phyloP scores from a whole-genome alignment of 2,113 vertebrate genomes.

The Agapornis roseicollis region DNA sequence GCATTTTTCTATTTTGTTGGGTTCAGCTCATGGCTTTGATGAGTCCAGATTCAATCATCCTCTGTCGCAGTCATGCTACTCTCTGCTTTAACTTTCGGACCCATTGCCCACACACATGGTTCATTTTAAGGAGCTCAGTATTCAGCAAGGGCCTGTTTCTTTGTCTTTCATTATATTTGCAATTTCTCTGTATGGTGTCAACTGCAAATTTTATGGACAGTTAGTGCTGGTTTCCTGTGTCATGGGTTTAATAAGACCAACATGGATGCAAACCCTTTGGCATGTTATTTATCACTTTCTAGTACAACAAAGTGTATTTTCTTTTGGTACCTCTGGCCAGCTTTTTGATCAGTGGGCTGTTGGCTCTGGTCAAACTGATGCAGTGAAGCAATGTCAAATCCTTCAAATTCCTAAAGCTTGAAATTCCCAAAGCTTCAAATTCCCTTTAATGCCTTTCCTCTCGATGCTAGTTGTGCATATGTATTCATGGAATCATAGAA shows the following conservation, averaged over 20 bases:
- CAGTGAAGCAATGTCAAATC: neutral
- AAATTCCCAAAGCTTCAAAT: neutral
- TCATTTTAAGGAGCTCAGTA: neutral
- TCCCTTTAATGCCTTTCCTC: neutral
- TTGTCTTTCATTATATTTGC: constrained; percentile 2
- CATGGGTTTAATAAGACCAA: constrained; percentile 5
- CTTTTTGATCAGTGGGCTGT: neutral
- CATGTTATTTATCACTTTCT: neutral
- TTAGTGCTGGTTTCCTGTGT: constrained; percentile 6
- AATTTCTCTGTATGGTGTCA: neutral
- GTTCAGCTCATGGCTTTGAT: neutral
- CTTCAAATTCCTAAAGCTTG: neutral
- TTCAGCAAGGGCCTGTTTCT: neutral
- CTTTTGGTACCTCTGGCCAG: neutral
- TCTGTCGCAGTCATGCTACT: neutral
- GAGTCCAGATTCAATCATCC: neutral
- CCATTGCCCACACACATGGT: neutral
- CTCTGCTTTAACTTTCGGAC: neutral
- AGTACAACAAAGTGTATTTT: neutral
- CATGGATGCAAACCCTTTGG: neutral
- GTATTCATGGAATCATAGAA: neutral
- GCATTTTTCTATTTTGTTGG: neutral
- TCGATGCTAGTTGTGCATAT: neutral
- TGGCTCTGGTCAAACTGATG: neutral
- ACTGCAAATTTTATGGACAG: constrained; percentile 12